phyloP scores from a whole-genome alignment of 2,113 vertebrate species.

The Acanthisitta chloris region DNA sequence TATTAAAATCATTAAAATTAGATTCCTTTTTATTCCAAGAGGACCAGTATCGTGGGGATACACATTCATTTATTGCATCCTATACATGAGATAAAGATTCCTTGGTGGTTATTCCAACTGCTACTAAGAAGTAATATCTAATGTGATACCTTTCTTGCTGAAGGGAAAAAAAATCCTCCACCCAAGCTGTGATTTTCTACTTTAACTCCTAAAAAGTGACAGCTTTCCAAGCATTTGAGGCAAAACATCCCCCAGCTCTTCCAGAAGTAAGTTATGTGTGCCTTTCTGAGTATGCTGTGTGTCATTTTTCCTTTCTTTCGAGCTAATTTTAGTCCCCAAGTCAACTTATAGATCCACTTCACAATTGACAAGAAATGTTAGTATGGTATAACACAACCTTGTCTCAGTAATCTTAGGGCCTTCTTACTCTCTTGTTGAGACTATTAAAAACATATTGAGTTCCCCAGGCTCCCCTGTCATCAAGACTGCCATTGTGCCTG shows the following conservation, averaged over 20 bases:
- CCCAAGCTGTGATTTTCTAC: background rate
- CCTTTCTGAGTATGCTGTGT: background rate
- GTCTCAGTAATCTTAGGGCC: background rate
- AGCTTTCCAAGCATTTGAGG: background rate
- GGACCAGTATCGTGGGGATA: background rate
- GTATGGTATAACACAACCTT: background rate
- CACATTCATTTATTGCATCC: background rate
- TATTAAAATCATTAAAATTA: background rate
- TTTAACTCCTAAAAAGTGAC: constrained; percentile 1
- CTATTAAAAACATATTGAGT: background rate
- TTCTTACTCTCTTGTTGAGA: background rate
- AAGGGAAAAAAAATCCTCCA: background rate
- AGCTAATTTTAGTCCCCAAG: constrained; percentile 13
- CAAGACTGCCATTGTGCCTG: background rate
- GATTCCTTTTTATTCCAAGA: background rate
- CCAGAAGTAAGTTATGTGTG: background rate
- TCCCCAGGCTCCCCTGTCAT: background rate
- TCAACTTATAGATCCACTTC: background rate
- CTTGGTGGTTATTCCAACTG: background rate
- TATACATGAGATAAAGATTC: background rate
- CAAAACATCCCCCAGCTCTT: background rate
- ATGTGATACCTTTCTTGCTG: background rate
- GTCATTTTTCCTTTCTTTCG: background rate
- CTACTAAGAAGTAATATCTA: background rate
- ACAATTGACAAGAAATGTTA: background rate